These are phyloP conservation scores for Xyrauchen texanus DNA, from an alignment of 2,113 vertebrate genomes.

Conservation along the genomic window DNA sequence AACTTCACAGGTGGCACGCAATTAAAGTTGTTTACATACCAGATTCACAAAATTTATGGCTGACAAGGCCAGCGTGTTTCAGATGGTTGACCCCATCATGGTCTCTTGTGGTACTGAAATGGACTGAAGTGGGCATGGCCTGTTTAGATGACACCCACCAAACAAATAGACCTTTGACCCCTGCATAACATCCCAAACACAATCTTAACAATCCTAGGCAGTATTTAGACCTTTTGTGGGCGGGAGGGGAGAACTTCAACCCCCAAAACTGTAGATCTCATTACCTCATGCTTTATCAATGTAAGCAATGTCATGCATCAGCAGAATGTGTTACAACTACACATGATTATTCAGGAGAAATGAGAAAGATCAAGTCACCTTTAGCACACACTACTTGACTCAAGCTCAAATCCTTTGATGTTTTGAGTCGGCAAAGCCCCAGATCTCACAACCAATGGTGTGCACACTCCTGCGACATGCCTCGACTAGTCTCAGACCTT, in stretches of 20 bases:
- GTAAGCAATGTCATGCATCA: slow-evolving; percentile 64
- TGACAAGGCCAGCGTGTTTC: slow-evolving; percentile 25
- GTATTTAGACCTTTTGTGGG: slow-evolving; percentile 61
- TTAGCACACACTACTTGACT: not conserved
- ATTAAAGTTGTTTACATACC: slow-evolving; percentile 73
- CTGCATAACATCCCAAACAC: slow-evolving; percentile 61
- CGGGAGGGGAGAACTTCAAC: slow-evolving; percentile 41
- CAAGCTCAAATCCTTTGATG: too few species aligned
- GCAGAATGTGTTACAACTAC: slow-evolving; percentile 56
- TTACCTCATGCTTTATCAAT: slow-evolving; percentile 79
- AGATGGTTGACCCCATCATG: slow-evolving; percentile 51
- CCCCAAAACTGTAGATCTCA: slow-evolving; percentile 59
- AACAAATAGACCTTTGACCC: slow-evolving; percentile 67
- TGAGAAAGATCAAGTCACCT: slow-evolving; percentile 53
- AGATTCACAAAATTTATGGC: slow-evolving; percentile 63
- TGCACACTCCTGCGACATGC: too few species aligned
- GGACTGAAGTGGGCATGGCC: slow-evolving; percentile 57
- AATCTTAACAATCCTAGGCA: slow-evolving; percentile 64
- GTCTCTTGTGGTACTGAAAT: slow-evolving; percentile 54
- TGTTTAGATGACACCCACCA: slow-evolving; percentile 69
- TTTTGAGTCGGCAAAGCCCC: too few species aligned
- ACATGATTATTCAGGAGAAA: slow-evolving; percentile 62
- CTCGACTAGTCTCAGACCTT: too few species aligned
- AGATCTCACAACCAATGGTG: too few species aligned
- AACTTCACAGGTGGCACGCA: slow-evolving; percentile 63